These are phyloP conservation scores for Anoplophora glabripennis DNA, from an alignment of 1,140 invertebrate species.

Conservation along the genomic window DNA sequence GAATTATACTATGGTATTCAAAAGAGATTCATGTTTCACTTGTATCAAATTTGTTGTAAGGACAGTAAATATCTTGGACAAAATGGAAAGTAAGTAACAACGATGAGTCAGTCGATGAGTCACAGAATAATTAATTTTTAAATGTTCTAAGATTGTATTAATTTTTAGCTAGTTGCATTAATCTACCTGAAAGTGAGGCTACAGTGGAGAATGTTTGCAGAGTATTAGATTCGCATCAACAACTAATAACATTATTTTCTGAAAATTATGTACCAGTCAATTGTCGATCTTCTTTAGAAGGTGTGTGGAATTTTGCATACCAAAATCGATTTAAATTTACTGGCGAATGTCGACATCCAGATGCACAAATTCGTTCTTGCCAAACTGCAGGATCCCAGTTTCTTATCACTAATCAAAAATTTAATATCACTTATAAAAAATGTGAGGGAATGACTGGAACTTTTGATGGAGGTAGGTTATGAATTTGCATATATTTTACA, in stretches of 20 bases:
- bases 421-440: conserved; percentile 89
- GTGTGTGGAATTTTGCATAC: conserved; percentile 93
- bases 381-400: conserved; percentile 94
- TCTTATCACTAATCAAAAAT: conserved; percentile 95
- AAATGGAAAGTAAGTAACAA: conserved; percentile 70
- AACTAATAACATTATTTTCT: conserved; percentile 82
- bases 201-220: conserved; percentile 75
- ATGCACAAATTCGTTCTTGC: conserved; percentile 89
- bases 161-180: conserved; percentile 67
- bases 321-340: conserved; percentile 88
- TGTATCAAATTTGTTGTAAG: conserved; percentile 83
- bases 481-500: neutral
- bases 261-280: conserved; percentile 90
- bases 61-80: conserved; percentile 87
- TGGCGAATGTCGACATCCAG: conserved; percentile 82
- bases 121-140: conserved; percentile 2
- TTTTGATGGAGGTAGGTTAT: conserved; percentile 72
- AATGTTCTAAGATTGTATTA: conserved; percentile 1
- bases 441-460: conserved; percentile 83
- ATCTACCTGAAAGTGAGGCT: conserved; percentile 62
- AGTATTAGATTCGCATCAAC: conserved; percentile 71
- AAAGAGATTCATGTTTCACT: conserved; percentile 70
- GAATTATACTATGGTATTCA: conserved; percentile 84
- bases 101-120: neutral
- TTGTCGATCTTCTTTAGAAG: conserved; percentile 88